Base-by-base conservation (phyloP, 2,888 invertebrate species). In the Oxyscelio sp. region DNA sequence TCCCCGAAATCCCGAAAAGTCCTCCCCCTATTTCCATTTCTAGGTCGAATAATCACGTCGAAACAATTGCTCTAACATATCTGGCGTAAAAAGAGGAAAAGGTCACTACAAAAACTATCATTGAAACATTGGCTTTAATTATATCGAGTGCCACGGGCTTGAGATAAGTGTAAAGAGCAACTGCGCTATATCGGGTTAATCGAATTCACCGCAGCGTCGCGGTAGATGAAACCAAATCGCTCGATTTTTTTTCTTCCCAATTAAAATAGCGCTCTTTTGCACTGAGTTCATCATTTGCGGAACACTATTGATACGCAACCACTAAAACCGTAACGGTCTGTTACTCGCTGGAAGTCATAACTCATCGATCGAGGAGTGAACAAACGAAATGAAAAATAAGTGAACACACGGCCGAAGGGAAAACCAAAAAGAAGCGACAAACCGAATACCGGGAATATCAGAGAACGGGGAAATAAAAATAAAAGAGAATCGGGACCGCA, bases 321-420 rank as follows among this genome's bases (percentile, higher is more conserved):
- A 61, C 75, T 71, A 66, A 84, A 84, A 61, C 71, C 75, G 43
- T 80, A 77, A 77, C 80, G 70, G 79, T 70, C 70, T 58, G 79
- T 83, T 83, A 74, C 83, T 75, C 79, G 75, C 54, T 63, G 24
- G n/a, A 65, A 56, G 80, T 77, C 80, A 77, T 77, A 80, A 80
- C 66, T 84, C 75, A 80, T 84, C 80, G 84, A 84, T 84, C 59
- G 71, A 75, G 65, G 52, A 50, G 50, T 17, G 61, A 85, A 75
- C 86, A 79, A 79, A 79, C 70, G 56, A 31, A 52, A 79, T 61
- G 83, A 85, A 82, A 80, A 71, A 75, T 66, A 58, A 61, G 43
- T 66, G 77, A 86, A 68, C 45, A 80, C 54, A 63, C 56, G 56
- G 73, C 48, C 21, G 68, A 59, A 80, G 79, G 48, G 38, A 43